Percentiles rank a stretch among this genome's conserved stretches.
Conservation (phyloP, 1,140 invertebrate species). For the Papilio machaon region DNA sequence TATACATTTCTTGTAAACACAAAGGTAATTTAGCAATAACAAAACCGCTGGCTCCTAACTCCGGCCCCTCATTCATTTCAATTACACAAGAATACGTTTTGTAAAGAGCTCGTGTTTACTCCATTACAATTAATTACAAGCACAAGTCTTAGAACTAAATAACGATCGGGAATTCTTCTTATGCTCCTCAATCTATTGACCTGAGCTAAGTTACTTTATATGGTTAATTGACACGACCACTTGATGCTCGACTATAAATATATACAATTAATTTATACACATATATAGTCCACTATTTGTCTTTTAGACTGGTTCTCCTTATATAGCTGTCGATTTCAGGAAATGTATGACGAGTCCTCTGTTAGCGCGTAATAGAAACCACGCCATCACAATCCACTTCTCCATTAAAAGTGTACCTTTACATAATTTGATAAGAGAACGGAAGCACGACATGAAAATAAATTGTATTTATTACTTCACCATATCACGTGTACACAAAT, state of each 20-base stretch:
- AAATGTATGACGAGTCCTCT: background rate
- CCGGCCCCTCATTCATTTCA: conserved; percentile 16
- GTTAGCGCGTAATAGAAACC: background rate
- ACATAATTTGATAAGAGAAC: background rate
- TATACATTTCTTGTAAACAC: conserved; percentile 27
- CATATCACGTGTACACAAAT: background rate
- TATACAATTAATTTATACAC: too few relatives aligned
- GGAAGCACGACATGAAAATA: background rate
- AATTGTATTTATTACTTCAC: background rate
- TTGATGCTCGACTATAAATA: too few relatives aligned
- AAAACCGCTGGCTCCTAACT: background rate
- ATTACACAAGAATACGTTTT: conserved; percentile 3
- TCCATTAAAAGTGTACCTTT: background rate
- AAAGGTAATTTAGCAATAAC: conserved; percentile 17
- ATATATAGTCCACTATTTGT: too few relatives aligned
- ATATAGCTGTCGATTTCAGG: too few relatives aligned
- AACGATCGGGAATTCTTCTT: background rate
- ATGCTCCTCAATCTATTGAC: background rate
- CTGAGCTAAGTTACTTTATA: background rate
- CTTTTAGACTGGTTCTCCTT: too few relatives aligned
- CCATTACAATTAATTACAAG: background rate
- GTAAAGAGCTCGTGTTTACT: background rate
- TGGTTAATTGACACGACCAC: too few relatives aligned
- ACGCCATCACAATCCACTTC: background rate
- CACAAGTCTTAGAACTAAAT: background rate